A percentile compares a stretch with the other conserved stretches of the same genome.
phyloP scores from a whole-genome alignment of 2,113 vertebrate genomes.

The Tenrec ecaudatus region DNA sequence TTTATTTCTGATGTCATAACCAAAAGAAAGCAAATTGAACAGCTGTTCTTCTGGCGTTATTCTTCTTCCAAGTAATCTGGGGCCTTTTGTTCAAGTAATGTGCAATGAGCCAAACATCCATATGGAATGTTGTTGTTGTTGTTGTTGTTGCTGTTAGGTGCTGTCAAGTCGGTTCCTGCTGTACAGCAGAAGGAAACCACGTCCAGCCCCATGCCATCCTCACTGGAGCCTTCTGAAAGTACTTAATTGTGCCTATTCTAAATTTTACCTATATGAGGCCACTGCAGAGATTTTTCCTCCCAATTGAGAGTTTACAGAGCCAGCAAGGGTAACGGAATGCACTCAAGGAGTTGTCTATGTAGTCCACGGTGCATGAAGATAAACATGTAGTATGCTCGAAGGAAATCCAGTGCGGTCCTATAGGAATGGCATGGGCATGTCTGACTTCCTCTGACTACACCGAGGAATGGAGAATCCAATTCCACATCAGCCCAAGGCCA shows the following conservation, averaged over 20 bases:
- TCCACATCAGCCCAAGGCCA: no score
- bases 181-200: no score
- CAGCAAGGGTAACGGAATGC: not conserved
- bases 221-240: not conserved
- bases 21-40: conserved; percentile 1
- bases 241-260: not conserved
- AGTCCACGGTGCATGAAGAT: not conserved
- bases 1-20: conserved; percentile 69
- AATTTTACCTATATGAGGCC: not conserved
- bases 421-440: no score
- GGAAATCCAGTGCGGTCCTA: not conserved
- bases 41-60: conserved; percentile 1
- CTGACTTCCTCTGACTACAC: no score
- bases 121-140: not conserved
- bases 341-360: not conserved
- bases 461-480: no score
- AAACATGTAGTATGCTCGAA: not conserved
- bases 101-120: not conserved
- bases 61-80: not conserved
- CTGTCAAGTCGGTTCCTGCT: no score
- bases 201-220: no score
- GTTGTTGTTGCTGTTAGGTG: no score
- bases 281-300: conserved; percentile 7
- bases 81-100: not conserved
- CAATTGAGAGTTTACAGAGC: conserved; percentile 29